Percentiles rank a stretch among this genome's conserved stretches.
These are phyloP conservation scores for Nipponacmea schrenckii DNA, from an alignment of 2,888 invertebrate genomes.

Conservation along the genomic window DNA sequence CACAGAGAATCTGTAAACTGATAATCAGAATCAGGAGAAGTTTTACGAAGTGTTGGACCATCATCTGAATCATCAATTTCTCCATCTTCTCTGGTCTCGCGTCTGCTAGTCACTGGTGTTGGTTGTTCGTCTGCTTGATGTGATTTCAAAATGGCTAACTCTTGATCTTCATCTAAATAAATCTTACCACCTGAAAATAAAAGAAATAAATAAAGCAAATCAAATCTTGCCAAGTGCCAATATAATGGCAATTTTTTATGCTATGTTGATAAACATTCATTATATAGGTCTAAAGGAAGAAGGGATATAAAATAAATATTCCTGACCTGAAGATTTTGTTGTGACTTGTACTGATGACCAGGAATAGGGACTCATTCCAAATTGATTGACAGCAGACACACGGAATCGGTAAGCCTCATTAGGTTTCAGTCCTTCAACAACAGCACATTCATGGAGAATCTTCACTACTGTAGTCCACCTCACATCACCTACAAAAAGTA, in stretches of 20 bases:
- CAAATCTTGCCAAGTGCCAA: conserved; percentile 5
- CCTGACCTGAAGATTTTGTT: conserved; percentile 70
- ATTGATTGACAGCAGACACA: conserved; percentile 86
- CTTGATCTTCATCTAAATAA: conserved; percentile 21
- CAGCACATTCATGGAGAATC: conserved; percentile 92
- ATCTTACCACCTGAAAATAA: background rate
- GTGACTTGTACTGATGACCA: conserved; percentile 81
- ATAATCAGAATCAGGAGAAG: conserved; percentile 36
- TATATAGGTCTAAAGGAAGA: too few relatives aligned
- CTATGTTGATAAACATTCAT: background rate
- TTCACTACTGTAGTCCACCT: conserved; percentile 88
- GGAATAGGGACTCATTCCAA: conserved; percentile 93
- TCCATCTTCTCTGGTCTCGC: conserved; percentile 17
- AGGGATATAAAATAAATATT: too few relatives aligned
- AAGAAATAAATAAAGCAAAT: background rate
- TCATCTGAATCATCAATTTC: conserved; percentile 21
- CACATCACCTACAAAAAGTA: conserved; percentile 71
- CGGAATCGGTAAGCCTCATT: conserved; percentile 89
- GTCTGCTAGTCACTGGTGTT: conserved; percentile 12
- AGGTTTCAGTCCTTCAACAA: conserved; percentile 82
- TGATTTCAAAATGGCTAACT: conserved; percentile 17
- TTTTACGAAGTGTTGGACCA: conserved; percentile 31
- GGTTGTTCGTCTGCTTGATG: conserved; percentile 19
- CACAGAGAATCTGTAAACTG: conserved; percentile 35
- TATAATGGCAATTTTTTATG: background rate